Base-by-base conservation (phyloP, 2,113 vertebrate species). In the Dissostichus mawsoni region DNA sequence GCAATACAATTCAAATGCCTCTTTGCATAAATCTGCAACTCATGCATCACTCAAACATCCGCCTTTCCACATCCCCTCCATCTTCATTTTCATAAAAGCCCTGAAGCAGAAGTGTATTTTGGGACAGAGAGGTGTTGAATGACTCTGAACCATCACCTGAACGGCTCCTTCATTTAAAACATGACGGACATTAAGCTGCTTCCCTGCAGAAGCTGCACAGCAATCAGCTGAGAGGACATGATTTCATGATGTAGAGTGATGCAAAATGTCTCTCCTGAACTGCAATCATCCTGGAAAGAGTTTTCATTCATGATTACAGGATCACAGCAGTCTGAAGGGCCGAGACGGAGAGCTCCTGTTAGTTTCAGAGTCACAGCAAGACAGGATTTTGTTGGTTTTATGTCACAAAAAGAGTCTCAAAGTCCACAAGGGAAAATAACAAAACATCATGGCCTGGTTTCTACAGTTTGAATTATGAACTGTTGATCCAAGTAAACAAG, bases 1-100 rank as follows among this genome's bases (percentile, higher is more conserved):
- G 66, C 74, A 82, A 87, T 85, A 57, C 23, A 47, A 81, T 88
- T 82, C 76, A 53, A 78, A 84, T 81, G 57, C 64, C 76, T 47
- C 61, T 90, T 89, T 90, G 84, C 78, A 90, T 89, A 81, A 85
- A 78, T 78, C 68, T 83, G 62, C 68, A 76, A 44, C 55, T 62
- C 64, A 67, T 68, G 36, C 71, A 75, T 74, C 81, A 67, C 74
- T 66, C 44, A 85, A 64, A 74, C 53, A 73, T 84, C 29, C 55
- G 36, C 76, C 84, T 72, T 48, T 65, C 51, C 69, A 81, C 58
- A 63, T 75, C 72, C 73, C 50, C 62, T 90, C 33, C 29, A 11
- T 71, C 76, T 67, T 47, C 50, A 18, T 75, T 67, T 47, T 5
- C 8, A 12, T 33, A 47, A 55, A 50, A 47, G 58, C 47, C 72